Percentiles rank a stretch among this genome's conserved stretches.
Evolutionary conservation across 2,113 vertebrate species (phyloP).

Genomic region (Hydropotes inermis): DNA sequence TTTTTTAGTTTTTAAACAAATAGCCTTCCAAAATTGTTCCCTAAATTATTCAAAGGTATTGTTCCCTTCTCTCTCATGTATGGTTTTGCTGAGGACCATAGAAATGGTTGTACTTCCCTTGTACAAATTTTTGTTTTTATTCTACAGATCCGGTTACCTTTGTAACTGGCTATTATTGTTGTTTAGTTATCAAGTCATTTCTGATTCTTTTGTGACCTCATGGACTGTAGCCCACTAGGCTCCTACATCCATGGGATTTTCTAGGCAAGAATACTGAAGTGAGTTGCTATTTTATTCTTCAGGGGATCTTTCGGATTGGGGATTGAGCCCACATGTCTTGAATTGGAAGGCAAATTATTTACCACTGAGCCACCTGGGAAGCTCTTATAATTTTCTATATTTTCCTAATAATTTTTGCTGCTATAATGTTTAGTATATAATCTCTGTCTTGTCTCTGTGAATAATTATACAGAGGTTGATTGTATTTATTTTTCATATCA

Average conservation of each 20-base stretch:
- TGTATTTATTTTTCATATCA: neutral
- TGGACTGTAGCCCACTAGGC: neutral
- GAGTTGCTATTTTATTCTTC: neutral
- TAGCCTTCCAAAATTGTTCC: neutral
- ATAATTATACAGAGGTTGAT: neutral
- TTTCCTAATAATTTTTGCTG: neutral
- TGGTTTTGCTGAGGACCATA: neutral
- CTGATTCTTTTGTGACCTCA: neutral
- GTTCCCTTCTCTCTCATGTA: neutral
- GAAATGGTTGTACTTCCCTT: neutral
- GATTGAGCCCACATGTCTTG: neutral
- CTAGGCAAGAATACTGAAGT: neutral
- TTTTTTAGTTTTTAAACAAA: neutral
- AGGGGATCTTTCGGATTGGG: neutral
- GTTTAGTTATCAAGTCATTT: neutral
- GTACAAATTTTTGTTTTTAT: neutral
- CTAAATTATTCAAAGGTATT: neutral
- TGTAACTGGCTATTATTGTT: neutral
- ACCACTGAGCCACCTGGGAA: neutral
- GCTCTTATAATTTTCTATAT: neutral
- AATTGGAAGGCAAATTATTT: neutral
- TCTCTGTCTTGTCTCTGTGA: neutral
- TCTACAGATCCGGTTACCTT: neutral
- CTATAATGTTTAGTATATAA: neutral
- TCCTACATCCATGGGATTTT: neutral